Conservation (phyloP, 2,888 invertebrate species). For the Drosophila dives region DNA sequence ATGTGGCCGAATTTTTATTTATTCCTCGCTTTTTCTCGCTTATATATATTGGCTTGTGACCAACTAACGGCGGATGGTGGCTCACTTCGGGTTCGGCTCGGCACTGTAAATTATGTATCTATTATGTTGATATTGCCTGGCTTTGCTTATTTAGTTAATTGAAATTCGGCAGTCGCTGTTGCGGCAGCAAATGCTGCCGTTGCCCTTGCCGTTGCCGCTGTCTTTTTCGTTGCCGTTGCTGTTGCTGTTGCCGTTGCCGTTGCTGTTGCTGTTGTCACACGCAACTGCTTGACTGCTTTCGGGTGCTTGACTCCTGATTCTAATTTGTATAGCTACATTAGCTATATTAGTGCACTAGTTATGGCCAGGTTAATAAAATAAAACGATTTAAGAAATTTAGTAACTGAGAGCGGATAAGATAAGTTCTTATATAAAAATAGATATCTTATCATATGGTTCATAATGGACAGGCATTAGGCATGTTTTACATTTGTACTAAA, state of each 20-base stretch:
- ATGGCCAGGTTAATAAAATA: constrained; percentile 25
- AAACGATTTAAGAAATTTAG: constrained; percentile 32
- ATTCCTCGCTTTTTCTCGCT: neutral
- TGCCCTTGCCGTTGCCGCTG: constrained; percentile 26
- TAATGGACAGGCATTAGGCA: neutral
- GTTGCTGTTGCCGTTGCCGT: neutral
- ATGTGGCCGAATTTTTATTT: constrained; percentile 43
- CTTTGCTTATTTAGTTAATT: constrained; percentile 75
- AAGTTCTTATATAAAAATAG: constrained; percentile 21
- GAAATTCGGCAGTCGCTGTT: constrained; percentile 64
- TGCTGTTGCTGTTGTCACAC: neutral
- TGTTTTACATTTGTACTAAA: constrained; percentile 7
- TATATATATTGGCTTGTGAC: neutral
- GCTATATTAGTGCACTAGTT: constrained; percentile 15
- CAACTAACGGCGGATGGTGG: constrained; percentile 28
- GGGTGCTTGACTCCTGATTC: constrained; percentile 21
- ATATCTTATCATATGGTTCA: neutral
- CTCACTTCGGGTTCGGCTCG: constrained; percentile 11
- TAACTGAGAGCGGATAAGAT: constrained; percentile 27
- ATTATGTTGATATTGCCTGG: constrained; percentile 53
- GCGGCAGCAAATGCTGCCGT: constrained; percentile 16
- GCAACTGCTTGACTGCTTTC: constrained; percentile 20
- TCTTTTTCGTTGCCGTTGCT: constrained; percentile 3
- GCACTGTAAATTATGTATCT: constrained; percentile 37
- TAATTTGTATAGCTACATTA: neutral